A percentile compares a stretch with the other conserved stretches of the same genome.
These are phyloP conservation scores for Drosophila miranda DNA, from an alignment of 1,140 invertebrate species.

Conservation along the genomic window DNA sequence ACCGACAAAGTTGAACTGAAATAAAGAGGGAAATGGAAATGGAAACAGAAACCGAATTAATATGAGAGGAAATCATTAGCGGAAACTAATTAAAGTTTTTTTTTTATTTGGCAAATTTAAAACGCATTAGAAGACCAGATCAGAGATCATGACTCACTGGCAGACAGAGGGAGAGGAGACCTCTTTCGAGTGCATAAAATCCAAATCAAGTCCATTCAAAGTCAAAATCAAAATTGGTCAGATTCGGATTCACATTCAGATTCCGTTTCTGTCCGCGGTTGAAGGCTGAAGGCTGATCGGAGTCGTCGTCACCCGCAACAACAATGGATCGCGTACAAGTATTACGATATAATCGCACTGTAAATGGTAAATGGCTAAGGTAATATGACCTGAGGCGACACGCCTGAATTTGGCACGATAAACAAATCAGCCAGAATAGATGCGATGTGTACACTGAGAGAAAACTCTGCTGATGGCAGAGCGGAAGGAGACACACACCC, in stretches of 20 bases:
- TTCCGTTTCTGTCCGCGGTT: conserved; percentile 13
- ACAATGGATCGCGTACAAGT: conserved; percentile 12
- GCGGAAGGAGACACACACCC: too few relatives aligned
- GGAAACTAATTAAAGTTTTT: conserved; percentile 40
- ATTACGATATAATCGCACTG: background rate
- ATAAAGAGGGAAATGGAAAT: conserved; percentile 83
- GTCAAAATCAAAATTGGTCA: conserved; percentile 66
- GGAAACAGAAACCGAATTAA: conserved; percentile 61
- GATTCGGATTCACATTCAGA: conserved; percentile 20
- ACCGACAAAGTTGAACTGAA: conserved; percentile 99
- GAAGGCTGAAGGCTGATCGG: conserved; percentile 32
- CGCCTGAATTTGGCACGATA: conserved; percentile 78
- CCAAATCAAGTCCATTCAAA: conserved; percentile 57
- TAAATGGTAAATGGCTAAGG: conserved; percentile 19
- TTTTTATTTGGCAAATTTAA: conserved; percentile 51
- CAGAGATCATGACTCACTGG: conserved; percentile 46
- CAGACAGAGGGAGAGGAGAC: background rate
- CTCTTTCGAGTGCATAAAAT: conserved; percentile 45
- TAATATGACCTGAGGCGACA: conserved; percentile 71
- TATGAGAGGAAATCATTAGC: conserved; percentile 66
- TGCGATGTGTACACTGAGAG: conserved; percentile 20
- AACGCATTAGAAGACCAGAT: conserved; percentile 52
- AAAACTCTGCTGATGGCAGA: too few relatives aligned
- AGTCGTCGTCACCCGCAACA: conserved; percentile 18
- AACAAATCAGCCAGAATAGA: conserved; percentile 67